Evolutionary conservation across 1,140 invertebrate species (phyloP).

Genomic region (Linepithema humile): DNA sequence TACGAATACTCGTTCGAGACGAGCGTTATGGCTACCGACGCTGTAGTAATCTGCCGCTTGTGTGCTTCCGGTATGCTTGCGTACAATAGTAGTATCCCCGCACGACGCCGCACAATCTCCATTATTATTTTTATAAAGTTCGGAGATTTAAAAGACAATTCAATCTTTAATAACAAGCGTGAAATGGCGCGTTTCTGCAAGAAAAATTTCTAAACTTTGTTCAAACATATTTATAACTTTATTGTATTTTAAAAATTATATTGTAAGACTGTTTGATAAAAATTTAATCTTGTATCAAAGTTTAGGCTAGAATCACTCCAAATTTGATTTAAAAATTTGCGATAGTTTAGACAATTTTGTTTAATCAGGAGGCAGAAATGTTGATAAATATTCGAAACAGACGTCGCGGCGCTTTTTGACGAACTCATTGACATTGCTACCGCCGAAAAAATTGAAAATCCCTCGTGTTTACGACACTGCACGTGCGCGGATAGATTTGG

Average conservation of each 20-base stretch:
- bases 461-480: slow-evolving; percentile 19
- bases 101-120: background rate
- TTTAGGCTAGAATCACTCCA: background rate
- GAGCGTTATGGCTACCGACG: background rate
- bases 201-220: background rate
- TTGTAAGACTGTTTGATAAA: no score
- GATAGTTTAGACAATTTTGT: background rate
- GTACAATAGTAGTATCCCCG: background rate
- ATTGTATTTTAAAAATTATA: no score
- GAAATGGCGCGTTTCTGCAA: background rate
- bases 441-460: slow-evolving; percentile 3
- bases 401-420: background rate
- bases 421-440: slow-evolving; percentile 14
- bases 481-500: slow-evolving; percentile 36
- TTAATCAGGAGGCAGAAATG: background rate
- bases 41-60: slow-evolving; percentile 24
- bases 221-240: background rate
- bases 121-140: background rate
- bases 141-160: background rate
- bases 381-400: slow-evolving; percentile 22
- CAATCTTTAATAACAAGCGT: background rate
- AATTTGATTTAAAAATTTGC: background rate
- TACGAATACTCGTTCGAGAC: background rate
- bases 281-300: no score
- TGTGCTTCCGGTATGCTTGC: background rate